phyloP scores from a whole-genome alignment of 2,888 invertebrate genomes.

The Icerya purchasi region DNA sequence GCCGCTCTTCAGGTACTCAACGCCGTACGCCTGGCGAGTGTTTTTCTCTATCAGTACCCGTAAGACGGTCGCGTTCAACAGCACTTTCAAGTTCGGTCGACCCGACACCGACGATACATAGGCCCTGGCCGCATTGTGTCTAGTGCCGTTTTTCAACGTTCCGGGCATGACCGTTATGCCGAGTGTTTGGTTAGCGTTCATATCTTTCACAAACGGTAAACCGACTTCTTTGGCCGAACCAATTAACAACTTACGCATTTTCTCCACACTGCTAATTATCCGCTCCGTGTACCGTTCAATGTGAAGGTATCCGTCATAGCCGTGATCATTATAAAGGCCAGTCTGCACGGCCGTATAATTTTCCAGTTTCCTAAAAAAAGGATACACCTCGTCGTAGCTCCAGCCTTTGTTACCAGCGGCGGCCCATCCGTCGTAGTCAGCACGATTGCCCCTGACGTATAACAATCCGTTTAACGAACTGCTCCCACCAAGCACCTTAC shows the following conservation, averaged over 20 bases:
- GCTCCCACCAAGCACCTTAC: neutral
- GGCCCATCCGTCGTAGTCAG: neutral
- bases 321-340: neutral
- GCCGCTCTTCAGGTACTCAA: neutral
- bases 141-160: neutral
- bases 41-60: neutral
- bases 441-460: neutral
- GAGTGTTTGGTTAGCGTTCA: neutral
- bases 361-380: neutral
- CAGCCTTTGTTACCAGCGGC: neutral
- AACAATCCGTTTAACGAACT: neutral
- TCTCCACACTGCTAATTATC: neutral
- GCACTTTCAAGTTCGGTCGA: neutral
- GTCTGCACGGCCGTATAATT: neutral
- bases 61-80: neutral
- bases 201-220: neutral
- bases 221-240: neutral
- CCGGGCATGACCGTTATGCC: neutral
- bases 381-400: neutral
- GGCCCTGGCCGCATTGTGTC: neutral
- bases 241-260: neutral
- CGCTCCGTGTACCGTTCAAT: neutral
- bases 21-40: neutral
- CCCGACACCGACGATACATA: neutral
- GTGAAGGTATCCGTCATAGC: neutral